Conservation (phyloP, 2,797 vertebrate genomes). For the Enteromius unitaeniatus region DNA sequence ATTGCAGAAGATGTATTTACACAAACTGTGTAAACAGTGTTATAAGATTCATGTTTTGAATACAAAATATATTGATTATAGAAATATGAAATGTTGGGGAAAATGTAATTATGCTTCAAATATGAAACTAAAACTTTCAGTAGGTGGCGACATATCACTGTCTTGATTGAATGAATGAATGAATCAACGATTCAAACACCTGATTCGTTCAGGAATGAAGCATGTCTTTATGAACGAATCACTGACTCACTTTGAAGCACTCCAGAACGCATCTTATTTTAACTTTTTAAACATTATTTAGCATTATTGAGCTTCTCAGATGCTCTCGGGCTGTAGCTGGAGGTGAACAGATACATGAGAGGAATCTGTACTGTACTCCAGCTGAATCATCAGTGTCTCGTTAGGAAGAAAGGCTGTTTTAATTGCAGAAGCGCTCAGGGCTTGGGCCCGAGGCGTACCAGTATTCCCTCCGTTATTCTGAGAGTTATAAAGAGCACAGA, state of each 20-base stretch:
- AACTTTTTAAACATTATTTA: no score
- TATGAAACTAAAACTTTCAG: neutral
- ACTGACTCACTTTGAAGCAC: neutral
- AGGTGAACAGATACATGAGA: neutral
- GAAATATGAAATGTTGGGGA: neutral
- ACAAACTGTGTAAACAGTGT: no score
- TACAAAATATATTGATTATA: neutral
- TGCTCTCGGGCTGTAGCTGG: neutral
- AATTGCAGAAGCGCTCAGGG: conserved; percentile 58
- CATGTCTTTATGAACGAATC: neutral
- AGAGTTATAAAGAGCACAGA: conserved; percentile 34
- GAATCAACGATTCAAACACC: neutral
- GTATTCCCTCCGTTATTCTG: neutral
- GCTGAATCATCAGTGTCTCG: conserved; percentile 73
- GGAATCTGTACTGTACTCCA: conserved; percentile 3
- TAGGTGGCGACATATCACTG: neutral
- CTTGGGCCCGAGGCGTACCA: neutral
- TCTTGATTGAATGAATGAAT: neutral
- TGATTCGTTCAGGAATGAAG: neutral
- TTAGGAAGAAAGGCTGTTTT: conserved; percentile 71
- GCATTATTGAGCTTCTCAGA: neutral
- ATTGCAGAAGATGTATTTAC: neutral
- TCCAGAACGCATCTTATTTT: neutral
- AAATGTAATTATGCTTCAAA: neutral
- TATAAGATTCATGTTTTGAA: neutral